Base-by-base conservation (phyloP, 1,140 invertebrate species). In the Ridgeia piscesae region DNA sequence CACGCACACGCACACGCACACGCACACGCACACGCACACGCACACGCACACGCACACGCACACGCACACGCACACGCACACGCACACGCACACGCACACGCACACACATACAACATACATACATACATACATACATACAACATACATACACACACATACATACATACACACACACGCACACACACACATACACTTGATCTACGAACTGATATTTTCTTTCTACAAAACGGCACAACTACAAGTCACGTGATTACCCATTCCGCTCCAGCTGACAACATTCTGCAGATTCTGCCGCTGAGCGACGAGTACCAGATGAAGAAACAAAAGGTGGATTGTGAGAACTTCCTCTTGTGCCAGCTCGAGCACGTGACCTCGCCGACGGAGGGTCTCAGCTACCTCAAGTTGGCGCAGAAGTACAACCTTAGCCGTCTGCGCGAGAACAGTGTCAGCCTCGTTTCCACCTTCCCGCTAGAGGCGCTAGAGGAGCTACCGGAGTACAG, bases 251-350 rank as follows among this genome's bases (percentile, higher is more conserved):
- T 4, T 8, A 77, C 11, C 14, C 27, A 77, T 77, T 77, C 17
- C 27, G 58, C 17, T 77, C 58, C 58, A 77, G 58, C 58, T 77
- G 58, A 90, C 34, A 90, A 90, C 35, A n/a, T 90, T 90, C 89
- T 90, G 35, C 89, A 90, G 35, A n/a, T 90, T 90, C 89, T 90
- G 34, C 89, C 89, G 89, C 35, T 90, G 89, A 27, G 17, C 17
- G 89, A 90, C 35, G 89, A 90, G 89, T 90, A 90, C 89, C 89
- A 90, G 89, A 42, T 90, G 58, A 77, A 77, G 17, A 77, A 77
- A 77, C 58, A 77, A 21, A 77, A 77, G 58, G 58, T 77, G 58
- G 58, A 77, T 21, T 77, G 58, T 21, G 58, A 77, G 58, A 77
- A 77, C 58, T 77, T 77, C 58, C 58, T 77, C 17, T 31, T 77